Base-by-base conservation (phyloP, 2,113 vertebrate species). In the Atherinomorus stipes region DNA sequence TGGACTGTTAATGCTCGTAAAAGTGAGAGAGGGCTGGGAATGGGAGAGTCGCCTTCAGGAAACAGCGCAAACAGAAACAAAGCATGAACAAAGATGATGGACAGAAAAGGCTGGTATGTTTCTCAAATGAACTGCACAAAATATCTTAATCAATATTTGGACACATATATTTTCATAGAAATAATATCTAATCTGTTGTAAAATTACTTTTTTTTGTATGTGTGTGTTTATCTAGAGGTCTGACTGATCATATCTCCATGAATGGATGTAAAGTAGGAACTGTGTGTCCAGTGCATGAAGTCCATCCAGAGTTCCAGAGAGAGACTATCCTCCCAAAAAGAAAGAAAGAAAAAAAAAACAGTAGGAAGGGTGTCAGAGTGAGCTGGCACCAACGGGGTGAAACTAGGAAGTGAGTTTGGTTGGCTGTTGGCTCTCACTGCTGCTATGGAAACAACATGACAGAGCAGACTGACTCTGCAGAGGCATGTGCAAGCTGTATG, bases 371-470 rank as follows among this genome's bases (percentile, higher is more conserved):
- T 74, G 79, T 80, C 72, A 74, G 80, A 72, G 72, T 19, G 19
- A 64, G 64, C 52, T 34, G 28, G 74, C 61, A 78, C 80, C 85
- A 83, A 88, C 79, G 2, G 53, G 77, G 65, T 58, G 26, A 74
- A 74, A 83, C 31, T 28, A 84, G 82, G 83, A 89, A 89, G 80
- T 78, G 81, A 84, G 79, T 16, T 72, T 85, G 86, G 86, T 89
- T 90, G 85, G 86, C 79, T 85, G 80, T 65, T 80, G 83, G 85
- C 85, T 88, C 76, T 71, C n/a, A 45, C 84, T 86, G 89, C 89
- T 90, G 85, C 90, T 85, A 90, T 92, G 90, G 90, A 88, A 92
- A 92, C 89, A 85, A 59, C 62, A 86, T 88, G 86, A 90, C 68
- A 49, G 89, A 91, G 88, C 88, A 90, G 88, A 89, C 88, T 77